Evolutionary conservation across 2,113 vertebrate species (phyloP).

Genomic region (Melospiza melodia): DNA sequence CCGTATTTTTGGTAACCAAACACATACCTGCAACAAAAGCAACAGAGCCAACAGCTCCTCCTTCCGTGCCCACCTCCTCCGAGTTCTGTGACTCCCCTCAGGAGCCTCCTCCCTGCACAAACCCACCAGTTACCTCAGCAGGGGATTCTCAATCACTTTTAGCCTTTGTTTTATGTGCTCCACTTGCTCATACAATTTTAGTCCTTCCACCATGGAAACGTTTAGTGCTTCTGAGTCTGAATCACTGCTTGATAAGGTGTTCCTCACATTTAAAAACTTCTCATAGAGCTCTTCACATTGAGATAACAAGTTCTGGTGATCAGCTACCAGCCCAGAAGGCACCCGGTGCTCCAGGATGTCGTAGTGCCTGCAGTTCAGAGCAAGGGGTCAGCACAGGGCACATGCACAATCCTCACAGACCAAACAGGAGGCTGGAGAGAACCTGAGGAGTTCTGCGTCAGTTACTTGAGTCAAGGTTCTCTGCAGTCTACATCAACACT

Average conservation of each 20-base stretch:
- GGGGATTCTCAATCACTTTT: slow-evolving; percentile 91
- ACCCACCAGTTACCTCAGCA: slow-evolving; percentile 78
- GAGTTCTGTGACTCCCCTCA: background rate
- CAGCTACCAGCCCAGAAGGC: slow-evolving; percentile 85
- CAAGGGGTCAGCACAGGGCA: background rate
- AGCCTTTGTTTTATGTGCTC: slow-evolving; percentile 90
- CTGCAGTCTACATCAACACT: background rate
- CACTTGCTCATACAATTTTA: slow-evolving; percentile 87
- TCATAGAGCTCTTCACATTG: slow-evolving; percentile 83
- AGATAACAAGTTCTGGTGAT: slow-evolving; percentile 82
- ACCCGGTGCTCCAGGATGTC: slow-evolving; percentile 92
- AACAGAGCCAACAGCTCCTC: background rate
- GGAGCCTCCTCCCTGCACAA: background rate
- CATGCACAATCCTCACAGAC: background rate
- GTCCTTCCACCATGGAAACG: slow-evolving; percentile 91
- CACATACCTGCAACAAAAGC: slow-evolving; percentile 82
- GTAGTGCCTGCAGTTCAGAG: slow-evolving; percentile 82
- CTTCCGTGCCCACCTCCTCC: background rate
- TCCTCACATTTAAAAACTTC: slow-evolving; percentile 84
- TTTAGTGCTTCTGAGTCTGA: slow-evolving; percentile 86
- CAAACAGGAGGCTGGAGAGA: background rate
- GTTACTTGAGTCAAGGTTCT: background rate
- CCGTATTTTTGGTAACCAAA: slow-evolving; percentile 87
- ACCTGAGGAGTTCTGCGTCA: background rate
- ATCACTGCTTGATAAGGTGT: slow-evolving; percentile 76